Conservation (phyloP, 2,113 vertebrate species). For the Uropsilus gracilis region DNA sequence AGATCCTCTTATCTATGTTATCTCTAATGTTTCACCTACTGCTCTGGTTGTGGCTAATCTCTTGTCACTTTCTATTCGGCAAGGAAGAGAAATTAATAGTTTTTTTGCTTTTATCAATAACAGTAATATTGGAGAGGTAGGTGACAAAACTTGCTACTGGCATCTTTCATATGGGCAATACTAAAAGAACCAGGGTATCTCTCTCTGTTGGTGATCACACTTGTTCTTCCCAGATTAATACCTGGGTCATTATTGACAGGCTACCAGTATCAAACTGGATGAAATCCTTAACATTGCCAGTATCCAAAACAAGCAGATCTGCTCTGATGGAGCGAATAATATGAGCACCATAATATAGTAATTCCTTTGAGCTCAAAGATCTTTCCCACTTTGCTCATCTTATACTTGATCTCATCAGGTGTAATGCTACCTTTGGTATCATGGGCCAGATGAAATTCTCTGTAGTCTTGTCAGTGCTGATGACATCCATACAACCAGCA, state of each 20-base stretch:
- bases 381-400: constrained; percentile 98
- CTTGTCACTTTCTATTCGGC: too few relatives aligned
- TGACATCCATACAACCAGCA: constrained; percentile 98
- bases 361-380: constrained; percentile 96
- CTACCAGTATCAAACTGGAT: constrained; percentile 98
- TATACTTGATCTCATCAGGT: constrained; percentile 97
- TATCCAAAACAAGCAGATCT: constrained; percentile 96
- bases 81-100: too few relatives aligned
- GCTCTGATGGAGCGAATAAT: constrained; percentile 99
- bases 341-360: constrained; percentile 93
- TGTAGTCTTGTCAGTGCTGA: constrained; percentile 96
- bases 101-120: constrained; percentile 91
- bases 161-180: constrained; percentile 97
- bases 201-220: constrained; percentile 97
- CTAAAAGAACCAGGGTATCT: constrained; percentile 97
- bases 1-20: too few relatives aligned
- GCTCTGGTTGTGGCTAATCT: too few relatives aligned
- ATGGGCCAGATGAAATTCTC: constrained; percentile 96
- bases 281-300: constrained; percentile 96
- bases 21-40: too few relatives aligned
- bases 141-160: constrained; percentile 97
- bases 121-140: constrained; percentile 97
- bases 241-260: constrained; percentile 98
- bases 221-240: constrained; percentile 97
- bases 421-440: constrained; percentile 98